phyloP scores from a whole-genome alignment of 2,113 vertebrate species.

The Chascanopsetta lugubris region DNA sequence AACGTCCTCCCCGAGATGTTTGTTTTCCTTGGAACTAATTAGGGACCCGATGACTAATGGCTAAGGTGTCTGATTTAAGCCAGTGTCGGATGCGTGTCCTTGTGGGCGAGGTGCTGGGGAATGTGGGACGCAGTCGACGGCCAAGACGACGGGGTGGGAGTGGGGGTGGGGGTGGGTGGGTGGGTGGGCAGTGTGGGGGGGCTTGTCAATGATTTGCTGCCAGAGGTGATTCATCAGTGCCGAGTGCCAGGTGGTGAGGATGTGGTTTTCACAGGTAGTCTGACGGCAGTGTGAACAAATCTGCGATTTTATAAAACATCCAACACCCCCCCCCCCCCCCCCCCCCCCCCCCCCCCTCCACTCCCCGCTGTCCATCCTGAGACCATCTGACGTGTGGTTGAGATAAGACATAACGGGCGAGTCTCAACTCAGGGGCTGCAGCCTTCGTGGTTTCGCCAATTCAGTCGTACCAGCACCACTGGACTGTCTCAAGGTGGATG shows the following conservation, averaged over 20 bases:
- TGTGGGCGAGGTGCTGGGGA: conserved; percentile 9
- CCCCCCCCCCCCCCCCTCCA: too few relatives aligned
- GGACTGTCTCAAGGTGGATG: too few relatives aligned
- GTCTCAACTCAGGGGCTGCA: too few relatives aligned
- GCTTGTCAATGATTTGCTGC: conserved; percentile 38
- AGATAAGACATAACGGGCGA: background rate
- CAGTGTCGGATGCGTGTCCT: conserved; percentile 9
- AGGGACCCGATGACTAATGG: conserved; percentile 33
- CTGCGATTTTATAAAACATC: conserved; percentile 16
- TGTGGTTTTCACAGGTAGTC: conserved; percentile 31
- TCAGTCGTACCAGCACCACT: too few relatives aligned
- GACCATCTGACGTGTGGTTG: background rate
- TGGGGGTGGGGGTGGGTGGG: too few relatives aligned
- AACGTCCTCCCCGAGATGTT: conserved; percentile 10
- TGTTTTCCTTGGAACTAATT: conserved; percentile 21
- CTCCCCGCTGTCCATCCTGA: too few relatives aligned
- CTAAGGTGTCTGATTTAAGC: conserved; percentile 29
- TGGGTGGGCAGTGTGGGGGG: too few relatives aligned
- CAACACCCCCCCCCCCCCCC: conserved; percentile 6
- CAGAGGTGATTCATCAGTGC: conserved; percentile 44
- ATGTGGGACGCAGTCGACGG: conserved; percentile 25
- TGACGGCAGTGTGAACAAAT: conserved; percentile 30
- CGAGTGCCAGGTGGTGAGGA: conserved; percentile 23
- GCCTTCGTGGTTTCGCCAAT: too few relatives aligned
- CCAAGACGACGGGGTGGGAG: conserved; percentile 16